These are phyloP conservation scores for Trichogramma dendrolimi DNA, from an alignment of 2,888 invertebrate genomes.

Conservation along the genomic window DNA sequence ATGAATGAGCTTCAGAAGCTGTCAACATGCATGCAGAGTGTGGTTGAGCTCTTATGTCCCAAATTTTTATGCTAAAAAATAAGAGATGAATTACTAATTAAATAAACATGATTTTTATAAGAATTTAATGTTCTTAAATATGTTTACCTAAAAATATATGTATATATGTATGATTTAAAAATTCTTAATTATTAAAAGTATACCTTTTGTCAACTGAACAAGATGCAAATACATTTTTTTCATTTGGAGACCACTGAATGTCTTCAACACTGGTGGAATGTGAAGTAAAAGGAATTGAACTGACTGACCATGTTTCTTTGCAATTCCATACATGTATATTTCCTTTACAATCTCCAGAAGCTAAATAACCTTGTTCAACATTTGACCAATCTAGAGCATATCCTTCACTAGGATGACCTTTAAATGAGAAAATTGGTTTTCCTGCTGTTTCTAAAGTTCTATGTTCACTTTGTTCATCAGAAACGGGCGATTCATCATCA, in stretches of 20 bases:
- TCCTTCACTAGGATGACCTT: constrained; percentile 90
- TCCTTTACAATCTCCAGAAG: constrained; percentile 89
- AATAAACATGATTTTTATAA: constrained; percentile 1
- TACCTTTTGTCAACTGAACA: constrained; percentile 81
- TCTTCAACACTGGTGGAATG: constrained; percentile 95
- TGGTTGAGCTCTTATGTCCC: constrained; percentile 87
- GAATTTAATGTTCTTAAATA: neutral
- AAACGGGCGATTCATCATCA: constrained; percentile 64
- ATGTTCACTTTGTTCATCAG: constrained; percentile 59
- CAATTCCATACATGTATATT: constrained; percentile 94
- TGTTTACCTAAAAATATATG: constrained; percentile 2
- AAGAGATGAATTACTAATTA: constrained; percentile 1
- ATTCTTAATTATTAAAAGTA: neutral
- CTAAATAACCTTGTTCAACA: constrained; percentile 74
- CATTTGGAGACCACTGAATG: constrained; percentile 97
- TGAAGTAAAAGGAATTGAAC: constrained; percentile 80
- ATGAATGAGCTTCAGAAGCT: constrained; percentile 77
- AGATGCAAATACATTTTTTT: constrained; percentile 81
- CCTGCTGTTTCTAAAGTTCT: constrained; percentile 56
- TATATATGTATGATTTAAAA: constrained; percentile 1
- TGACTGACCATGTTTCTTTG: constrained; percentile 80
- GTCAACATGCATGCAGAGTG: constrained; percentile 89
- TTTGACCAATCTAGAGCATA: constrained; percentile 93
- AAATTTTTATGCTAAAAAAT: constrained; percentile 72
- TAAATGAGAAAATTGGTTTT: constrained; percentile 79